Conservation (phyloP, 2,888 invertebrate genomes). For the Epistrophella euchroma region DNA sequence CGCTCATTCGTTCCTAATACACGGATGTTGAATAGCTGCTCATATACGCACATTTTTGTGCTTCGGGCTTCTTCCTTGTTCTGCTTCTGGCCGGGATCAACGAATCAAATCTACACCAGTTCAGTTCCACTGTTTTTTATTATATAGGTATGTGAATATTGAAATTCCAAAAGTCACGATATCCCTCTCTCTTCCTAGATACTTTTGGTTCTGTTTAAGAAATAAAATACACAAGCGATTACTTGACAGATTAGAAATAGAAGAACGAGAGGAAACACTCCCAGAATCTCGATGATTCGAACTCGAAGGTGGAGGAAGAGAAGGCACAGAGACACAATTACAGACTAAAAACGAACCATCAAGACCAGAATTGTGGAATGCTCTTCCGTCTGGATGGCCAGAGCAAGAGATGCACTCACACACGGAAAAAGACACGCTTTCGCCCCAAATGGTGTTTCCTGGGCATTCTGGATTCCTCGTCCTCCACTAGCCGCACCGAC, state of each 20-base stretch:
- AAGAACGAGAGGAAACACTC: constrained; percentile 52
- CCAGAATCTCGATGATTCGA: constrained; percentile 30
- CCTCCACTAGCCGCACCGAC: constrained; percentile 7
- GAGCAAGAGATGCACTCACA: constrained; percentile 34
- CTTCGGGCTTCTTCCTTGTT: constrained; percentile 52
- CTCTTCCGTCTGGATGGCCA: constrained; percentile 68
- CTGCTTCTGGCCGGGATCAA: constrained; percentile 57
- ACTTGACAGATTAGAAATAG: constrained; percentile 69
- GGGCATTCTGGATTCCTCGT: constrained; percentile 67
- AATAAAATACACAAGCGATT: constrained; percentile 59
- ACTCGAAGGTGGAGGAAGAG: background rate
- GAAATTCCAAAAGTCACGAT: constrained; percentile 58
- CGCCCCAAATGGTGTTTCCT: constrained; percentile 69
- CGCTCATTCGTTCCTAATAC: background rate
- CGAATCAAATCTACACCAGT: constrained; percentile 52
- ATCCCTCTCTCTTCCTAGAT: constrained; percentile 23
- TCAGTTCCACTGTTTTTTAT: constrained; percentile 19
- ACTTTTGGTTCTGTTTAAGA: constrained; percentile 23
- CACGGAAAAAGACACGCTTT: constrained; percentile 61
- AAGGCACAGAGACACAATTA: constrained; percentile 6
- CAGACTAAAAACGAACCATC: constrained; percentile 61
- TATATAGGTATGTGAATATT: constrained; percentile 23
- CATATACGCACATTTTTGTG: constrained; percentile 57
- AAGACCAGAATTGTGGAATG: constrained; percentile 69
- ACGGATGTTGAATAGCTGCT: background rate